phyloP scores from a whole-genome alignment of 2,888 invertebrate species.

The Rhopalosiphum nymphaeae region DNA sequence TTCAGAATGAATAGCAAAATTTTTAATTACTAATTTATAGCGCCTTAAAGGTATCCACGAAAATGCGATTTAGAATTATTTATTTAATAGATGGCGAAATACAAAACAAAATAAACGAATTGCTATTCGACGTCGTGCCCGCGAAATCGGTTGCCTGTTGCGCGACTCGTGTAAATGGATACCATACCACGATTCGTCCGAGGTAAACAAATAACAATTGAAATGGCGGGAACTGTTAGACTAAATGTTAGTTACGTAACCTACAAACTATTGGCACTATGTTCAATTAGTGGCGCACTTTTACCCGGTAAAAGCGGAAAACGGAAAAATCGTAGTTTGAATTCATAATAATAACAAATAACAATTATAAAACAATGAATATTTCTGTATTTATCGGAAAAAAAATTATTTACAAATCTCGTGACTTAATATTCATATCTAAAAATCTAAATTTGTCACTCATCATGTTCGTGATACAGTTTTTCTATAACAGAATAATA shows the following conservation, averaged over 20 bases:
- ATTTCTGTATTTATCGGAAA: not conserved
- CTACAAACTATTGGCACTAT: not conserved
- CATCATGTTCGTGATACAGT: not conserved
- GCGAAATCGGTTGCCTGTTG: not conserved
- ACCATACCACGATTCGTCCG: not conserved
- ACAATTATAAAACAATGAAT: not conserved
- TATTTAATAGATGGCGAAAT: not conserved
- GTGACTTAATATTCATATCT: not conserved
- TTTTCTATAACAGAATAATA: not conserved
- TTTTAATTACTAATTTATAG: not conserved
- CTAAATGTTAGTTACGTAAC: not conserved
- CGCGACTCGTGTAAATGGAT: not conserved
- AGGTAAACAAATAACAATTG: slow-evolving; percentile 36
- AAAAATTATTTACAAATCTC: not conserved
- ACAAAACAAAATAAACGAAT: not conserved
- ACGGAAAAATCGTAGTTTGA: not conserved
- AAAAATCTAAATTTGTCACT: not conserved
- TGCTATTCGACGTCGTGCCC: not conserved
- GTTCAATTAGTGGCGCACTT: not conserved
- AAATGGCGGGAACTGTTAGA: slow-evolving; percentile 55
- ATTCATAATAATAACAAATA: not conserved
- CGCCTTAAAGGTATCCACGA: not conserved
- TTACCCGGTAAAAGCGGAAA: not conserved
- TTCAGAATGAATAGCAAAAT: not conserved
- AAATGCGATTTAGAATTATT: not conserved